phyloP scores from a whole-genome alignment of 2,888 invertebrate species.

The Zeuzera pyrina region DNA sequence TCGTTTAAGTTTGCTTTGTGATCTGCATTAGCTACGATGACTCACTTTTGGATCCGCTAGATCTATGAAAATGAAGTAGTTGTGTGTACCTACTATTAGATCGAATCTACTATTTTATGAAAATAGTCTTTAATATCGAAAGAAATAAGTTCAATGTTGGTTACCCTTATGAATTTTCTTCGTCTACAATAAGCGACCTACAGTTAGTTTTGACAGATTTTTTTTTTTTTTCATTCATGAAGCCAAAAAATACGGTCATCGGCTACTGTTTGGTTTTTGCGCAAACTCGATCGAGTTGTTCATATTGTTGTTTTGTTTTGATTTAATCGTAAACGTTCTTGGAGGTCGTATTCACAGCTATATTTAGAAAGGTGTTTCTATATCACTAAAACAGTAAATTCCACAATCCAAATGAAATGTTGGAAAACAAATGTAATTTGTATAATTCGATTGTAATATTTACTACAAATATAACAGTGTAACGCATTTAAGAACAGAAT shows the following conservation, averaged over 20 bases:
- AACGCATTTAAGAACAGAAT: too few species aligned
- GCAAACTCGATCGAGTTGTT: constrained; percentile 11
- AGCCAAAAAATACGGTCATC: constrained; percentile 48
- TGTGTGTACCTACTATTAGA: constrained; percentile 40
- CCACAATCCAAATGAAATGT: too few species aligned
- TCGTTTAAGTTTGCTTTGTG: constrained; percentile 37
- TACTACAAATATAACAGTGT: too few species aligned
- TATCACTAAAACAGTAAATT: too few species aligned
- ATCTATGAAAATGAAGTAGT: constrained; percentile 31
- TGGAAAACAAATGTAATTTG: too few species aligned
- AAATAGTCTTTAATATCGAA: background rate
- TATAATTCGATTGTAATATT: too few species aligned
- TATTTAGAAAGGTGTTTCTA: constrained; percentile 5
- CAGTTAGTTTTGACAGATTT: constrained; percentile 32
- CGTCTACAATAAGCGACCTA: constrained; percentile 16
- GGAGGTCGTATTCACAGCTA: constrained; percentile 3
- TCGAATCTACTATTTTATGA: constrained; percentile 28
- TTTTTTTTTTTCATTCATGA: constrained; percentile 53
- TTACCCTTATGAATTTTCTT: constrained; percentile 16
- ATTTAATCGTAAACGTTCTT: constrained; percentile 3
- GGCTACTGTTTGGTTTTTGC: constrained; percentile 36
- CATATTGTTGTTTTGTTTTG: background rate
- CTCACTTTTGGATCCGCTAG: constrained; percentile 35
- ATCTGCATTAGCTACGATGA: constrained; percentile 38
- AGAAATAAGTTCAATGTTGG: background rate